Evolutionary conservation across 2,113 vertebrate species (phyloP), one percentile per base, ranked within the genome.

Genomic region (Scomber scombrus): DNA sequence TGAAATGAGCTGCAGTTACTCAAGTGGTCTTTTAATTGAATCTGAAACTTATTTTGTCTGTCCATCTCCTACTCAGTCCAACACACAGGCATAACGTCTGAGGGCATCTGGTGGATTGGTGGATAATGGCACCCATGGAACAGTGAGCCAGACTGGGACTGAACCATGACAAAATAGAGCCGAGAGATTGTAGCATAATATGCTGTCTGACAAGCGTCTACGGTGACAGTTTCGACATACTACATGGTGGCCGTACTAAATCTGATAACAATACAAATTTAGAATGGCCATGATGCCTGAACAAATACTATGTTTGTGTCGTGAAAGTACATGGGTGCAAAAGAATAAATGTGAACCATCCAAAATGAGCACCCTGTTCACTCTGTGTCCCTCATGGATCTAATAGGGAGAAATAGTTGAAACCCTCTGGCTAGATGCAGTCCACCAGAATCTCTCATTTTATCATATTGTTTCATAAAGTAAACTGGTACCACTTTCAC

Each of bases 351-450:
- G 23, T 3, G 15, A 29, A 74, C 26, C 26, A 61, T 75, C 18
- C 16, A 43, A 21, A 26, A 60, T 31, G 23, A 45, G 50, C 19
- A 16, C 14, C 49, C 68, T 21, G 26, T 55, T 81, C 3, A 2
- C 4, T 45, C 34, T 46, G 34, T 71, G 68, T 81, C 71, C 77
- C 78, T 75, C 4, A 0, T 78, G 66, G 77, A 69, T 81, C 74
- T 76, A 78, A 81, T 68, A 83, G 57, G 3, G 19, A 75, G 31
- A 55, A 67, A 61, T 19, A 40, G 50, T 29, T 61, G 21, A n/a
- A 45, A 56, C 58, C 34, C 2, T 50, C 52, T 75, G 47, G 47
- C 60, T 68, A 29, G 49, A 57, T 70, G 43, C 29, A 31, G 66
- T 62, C 56, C 61, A 46, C 61, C 19, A 45, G 45, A 47, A 52